Conservation (phyloP, 2,113 vertebrate species). For the Ammospiza nelsoni region DNA sequence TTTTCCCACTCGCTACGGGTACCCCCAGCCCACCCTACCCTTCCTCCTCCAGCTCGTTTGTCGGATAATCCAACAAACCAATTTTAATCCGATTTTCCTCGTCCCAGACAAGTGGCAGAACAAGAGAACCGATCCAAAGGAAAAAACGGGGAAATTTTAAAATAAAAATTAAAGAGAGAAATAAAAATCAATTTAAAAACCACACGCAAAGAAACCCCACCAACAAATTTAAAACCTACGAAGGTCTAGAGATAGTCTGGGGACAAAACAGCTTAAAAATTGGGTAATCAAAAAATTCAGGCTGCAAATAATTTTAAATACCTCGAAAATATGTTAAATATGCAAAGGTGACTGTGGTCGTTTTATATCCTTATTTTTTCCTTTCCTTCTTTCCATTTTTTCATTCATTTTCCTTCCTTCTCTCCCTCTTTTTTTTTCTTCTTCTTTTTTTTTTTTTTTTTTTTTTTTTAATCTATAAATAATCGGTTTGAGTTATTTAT, state of each 20-base stretch:
- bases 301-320: neutral
- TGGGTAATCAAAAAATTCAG: neutral
- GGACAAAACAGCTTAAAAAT: neutral
- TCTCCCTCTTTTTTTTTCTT: neutral
- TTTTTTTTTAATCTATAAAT: neutral
- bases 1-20: no score
- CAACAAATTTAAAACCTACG: fast-evolving
- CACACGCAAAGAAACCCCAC: fast-evolving
- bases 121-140: neutral
- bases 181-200: fast-evolving
- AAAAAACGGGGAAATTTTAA: fast-evolving
- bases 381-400: neutral
- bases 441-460: no score
- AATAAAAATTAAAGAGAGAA: no score
- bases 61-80: neutral
- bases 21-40: no score
- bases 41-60: neutral
- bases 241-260: neutral
- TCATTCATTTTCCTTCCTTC: fast-evolving
- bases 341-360: fast-evolving
- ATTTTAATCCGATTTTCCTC: neutral
- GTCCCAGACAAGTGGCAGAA: neutral
- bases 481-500: neutral
- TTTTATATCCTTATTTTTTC: neutral
- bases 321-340: neutral